These are phyloP conservation scores for Sebastes glaucus DNA, from an alignment of 2,797 vertebrate species.

Conservation along the genomic window DNA sequence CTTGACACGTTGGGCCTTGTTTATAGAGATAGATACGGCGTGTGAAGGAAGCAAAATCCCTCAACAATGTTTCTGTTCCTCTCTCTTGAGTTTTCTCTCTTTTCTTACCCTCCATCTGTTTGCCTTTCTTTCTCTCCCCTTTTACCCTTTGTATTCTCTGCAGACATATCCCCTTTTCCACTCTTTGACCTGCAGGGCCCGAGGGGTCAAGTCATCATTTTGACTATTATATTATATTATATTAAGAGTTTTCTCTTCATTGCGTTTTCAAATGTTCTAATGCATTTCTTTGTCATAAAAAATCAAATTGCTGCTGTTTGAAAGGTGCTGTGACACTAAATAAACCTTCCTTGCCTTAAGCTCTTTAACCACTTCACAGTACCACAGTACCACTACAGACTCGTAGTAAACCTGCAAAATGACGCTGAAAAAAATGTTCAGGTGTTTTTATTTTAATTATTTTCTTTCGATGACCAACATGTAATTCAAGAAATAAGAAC, in stretches of 20 bases:
- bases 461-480: not conserved
- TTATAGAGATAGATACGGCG: not conserved
- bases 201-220: not conserved
- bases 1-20: slow-evolving; percentile 4
- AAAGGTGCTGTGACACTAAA: not conserved
- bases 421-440: not conserved
- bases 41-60: not conserved
- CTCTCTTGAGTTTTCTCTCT: not conserved
- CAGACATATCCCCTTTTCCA: not conserved
- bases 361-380: too few species aligned
- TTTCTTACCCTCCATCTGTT: not conserved
- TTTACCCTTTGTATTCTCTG: not conserved
- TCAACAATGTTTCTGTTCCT: not conserved
- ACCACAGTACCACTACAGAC: not conserved
- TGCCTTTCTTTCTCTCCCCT: not conserved
- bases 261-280: not conserved
- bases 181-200: not conserved
- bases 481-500: not conserved
- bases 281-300: not conserved
- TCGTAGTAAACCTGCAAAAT: not conserved
- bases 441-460: not conserved
- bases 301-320: not conserved
- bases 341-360: not conserved
- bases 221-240: not conserved
- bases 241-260: not conserved